phyloP scores from a whole-genome alignment of 1,140 invertebrate genomes.

The Myzus persicae region DNA sequence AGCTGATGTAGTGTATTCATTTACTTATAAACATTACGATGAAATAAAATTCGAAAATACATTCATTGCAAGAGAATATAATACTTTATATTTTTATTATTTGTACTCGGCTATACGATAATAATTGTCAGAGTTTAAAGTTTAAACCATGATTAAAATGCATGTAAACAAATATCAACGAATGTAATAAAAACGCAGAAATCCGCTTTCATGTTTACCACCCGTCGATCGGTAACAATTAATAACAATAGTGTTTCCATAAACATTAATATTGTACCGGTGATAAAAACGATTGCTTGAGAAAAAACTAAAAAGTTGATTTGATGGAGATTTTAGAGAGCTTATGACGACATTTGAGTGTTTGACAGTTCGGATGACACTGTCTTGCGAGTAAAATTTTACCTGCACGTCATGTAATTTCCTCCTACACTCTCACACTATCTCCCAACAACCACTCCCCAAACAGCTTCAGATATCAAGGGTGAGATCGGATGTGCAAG shows the following conservation, averaged over 20 bases:
- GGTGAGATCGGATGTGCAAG: background rate
- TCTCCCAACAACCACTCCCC: background rate
- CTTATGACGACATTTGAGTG: background rate
- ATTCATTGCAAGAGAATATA: background rate
- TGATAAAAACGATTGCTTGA: background rate
- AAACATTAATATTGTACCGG: background rate
- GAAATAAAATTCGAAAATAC: background rate
- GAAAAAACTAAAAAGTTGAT: background rate
- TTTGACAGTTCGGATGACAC: background rate
- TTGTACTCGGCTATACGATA: background rate
- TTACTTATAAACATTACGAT: background rate
- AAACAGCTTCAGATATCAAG: background rate
- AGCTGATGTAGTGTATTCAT: background rate
- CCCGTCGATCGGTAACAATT: background rate
- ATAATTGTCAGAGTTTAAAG: background rate
- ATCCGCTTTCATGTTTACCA: background rate
- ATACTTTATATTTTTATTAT: no score
- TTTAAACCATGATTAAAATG: background rate
- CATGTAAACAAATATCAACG: background rate
- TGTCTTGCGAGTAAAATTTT: background rate
- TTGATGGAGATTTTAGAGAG: background rate
- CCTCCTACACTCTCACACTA: background rate
- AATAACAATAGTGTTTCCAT: background rate
- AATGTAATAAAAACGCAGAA: background rate
- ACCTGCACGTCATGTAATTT: background rate